Evolutionary conservation across 2,113 vertebrate genomes (phyloP).

Genomic region (Oostethus manadensis): DNA sequence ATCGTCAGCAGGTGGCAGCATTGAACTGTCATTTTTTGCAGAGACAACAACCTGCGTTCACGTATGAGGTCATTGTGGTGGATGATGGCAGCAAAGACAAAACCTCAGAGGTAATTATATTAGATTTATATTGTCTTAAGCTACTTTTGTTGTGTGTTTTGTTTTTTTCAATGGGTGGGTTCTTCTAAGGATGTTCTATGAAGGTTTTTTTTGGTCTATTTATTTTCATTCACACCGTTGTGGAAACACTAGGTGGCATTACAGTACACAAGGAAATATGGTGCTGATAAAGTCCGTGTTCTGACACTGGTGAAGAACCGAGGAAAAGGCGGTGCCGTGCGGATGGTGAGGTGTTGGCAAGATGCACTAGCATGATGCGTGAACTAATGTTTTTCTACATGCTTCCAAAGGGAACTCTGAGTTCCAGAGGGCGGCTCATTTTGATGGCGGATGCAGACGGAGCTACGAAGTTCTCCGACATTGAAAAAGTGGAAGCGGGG

Average conservation of each 20-base stretch:
- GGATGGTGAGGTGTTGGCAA: slow-evolving; percentile 75
- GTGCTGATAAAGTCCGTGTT: slow-evolving; percentile 87
- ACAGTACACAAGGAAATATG: slow-evolving; percentile 80
- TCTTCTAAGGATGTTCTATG: too few species aligned
- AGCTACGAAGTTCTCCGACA: slow-evolving; percentile 90
- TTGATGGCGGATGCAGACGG: slow-evolving; percentile 98
- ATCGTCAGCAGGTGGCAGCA: slow-evolving; percentile 51
- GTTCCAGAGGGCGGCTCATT: slow-evolving; percentile 80
- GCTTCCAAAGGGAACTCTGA: slow-evolving; percentile 80
- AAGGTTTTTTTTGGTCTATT: too few species aligned
- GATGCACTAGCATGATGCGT: not conserved
- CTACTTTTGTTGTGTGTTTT: not conserved
- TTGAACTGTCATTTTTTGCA: slow-evolving; percentile 51
- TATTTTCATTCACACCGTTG: not conserved
- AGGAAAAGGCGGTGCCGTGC: slow-evolving; percentile 91
- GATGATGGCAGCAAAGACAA: slow-evolving; percentile 94
- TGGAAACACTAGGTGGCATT: slow-evolving; percentile 77
- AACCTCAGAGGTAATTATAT: slow-evolving; percentile 80
- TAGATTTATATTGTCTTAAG: not conserved
- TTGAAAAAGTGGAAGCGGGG: slow-evolving; percentile 87
- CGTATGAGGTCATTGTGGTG: slow-evolving; percentile 91
- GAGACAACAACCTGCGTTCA: slow-evolving; percentile 80
- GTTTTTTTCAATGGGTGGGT: not conserved
- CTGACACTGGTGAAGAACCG: slow-evolving; percentile 84
- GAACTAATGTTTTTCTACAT: not conserved